phyloP scores from a whole-genome alignment of 2,113 vertebrate species.

The Thermophis baileyi region DNA sequence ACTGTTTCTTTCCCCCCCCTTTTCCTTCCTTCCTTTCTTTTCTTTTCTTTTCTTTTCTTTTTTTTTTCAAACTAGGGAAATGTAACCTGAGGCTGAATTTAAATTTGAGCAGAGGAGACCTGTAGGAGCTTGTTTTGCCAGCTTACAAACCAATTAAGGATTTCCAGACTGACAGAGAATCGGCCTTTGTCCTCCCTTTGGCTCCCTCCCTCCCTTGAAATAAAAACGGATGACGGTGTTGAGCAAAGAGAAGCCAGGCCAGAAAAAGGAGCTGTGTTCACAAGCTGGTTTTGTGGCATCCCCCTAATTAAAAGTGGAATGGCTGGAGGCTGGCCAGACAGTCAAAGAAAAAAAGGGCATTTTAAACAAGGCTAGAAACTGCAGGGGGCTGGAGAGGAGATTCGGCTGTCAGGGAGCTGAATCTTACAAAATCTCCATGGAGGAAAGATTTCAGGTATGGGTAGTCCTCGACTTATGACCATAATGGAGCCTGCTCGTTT shows the following conservation, averaged over 20 bases:
- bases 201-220: constrained; percentile 17
- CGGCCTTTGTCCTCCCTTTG: constrained; percentile 28
- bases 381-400: neutral
- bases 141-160: constrained; percentile 48
- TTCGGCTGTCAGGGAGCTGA: neutral
- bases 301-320: constrained; percentile 46
- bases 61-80: constrained; percentile 32
- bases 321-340: constrained; percentile 25
- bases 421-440: constrained; percentile 26
- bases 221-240: constrained; percentile 31
- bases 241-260: constrained; percentile 26
- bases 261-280: constrained; percentile 20
- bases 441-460: neutral
- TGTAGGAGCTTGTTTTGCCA: constrained; percentile 42
- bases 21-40: too few species aligned
- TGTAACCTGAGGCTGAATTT: constrained; percentile 48
- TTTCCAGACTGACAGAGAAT: constrained; percentile 48
- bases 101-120: constrained; percentile 54
- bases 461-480: neutral
- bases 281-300: constrained; percentile 43
- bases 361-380: constrained; percentile 12
- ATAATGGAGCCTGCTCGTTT: neutral
- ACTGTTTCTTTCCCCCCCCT: neutral
- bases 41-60: neutral
- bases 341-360: constrained; percentile 1